Evolutionary conservation across 2,113 vertebrate species (phyloP).

Genomic region (Scomber scombrus): DNA sequence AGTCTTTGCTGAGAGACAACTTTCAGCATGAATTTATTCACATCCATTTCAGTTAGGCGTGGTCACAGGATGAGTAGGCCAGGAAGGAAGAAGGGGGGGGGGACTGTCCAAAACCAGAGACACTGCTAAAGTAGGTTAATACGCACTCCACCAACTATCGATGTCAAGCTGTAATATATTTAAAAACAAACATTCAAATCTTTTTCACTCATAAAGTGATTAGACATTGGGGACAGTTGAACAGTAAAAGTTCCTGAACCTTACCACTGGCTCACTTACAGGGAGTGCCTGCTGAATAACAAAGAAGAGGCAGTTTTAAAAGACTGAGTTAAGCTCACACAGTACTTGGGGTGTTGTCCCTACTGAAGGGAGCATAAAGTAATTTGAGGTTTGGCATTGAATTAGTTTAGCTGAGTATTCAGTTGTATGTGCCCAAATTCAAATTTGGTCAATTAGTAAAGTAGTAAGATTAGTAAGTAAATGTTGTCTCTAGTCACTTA

Average conservation of each 20-base stretch:
- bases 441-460: background rate
- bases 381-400: slow-evolving; percentile 1
- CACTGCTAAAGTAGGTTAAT: background rate
- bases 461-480: background rate
- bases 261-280: background rate
- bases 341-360: background rate
- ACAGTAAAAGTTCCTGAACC: background rate
- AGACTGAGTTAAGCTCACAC: background rate
- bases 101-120: background rate
- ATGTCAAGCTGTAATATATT: background rate
- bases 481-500: background rate
- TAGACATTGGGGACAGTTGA: background rate
- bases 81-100: too few relatives aligned
- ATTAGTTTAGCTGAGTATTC: slow-evolving; percentile 13
- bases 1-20: background rate
- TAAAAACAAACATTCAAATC: background rate
- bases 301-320: slow-evolving; percentile 4
- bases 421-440: background rate
- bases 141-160: background rate
- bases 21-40: background rate
- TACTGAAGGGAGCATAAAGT: slow-evolving; percentile 18
- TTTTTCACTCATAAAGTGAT: slow-evolving; percentile 7
- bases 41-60: background rate
- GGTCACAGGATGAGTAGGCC: background rate
- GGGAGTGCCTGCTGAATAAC: background rate